A percentile compares a stretch with the other conserved stretches of the same genome.
These are phyloP conservation scores for Ceratosolen solmsi DNA, from an alignment of 1,140 invertebrate species.

Conservation along the genomic window DNA sequence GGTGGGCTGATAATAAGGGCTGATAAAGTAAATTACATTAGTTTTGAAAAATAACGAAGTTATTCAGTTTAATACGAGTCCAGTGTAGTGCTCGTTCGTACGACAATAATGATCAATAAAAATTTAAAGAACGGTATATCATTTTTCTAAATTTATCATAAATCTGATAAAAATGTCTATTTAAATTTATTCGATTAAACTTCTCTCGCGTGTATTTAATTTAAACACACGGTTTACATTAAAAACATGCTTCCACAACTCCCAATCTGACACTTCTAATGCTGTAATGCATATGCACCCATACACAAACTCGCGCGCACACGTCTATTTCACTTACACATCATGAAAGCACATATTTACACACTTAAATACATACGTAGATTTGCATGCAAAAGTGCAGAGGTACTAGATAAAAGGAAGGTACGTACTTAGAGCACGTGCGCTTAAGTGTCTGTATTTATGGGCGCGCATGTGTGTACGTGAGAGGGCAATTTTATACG, in stretches of 20 bases:
- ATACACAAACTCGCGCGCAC: not conserved
- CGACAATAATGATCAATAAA: no score
- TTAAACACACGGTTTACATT: not conserved
- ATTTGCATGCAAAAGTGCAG: conserved; percentile 29
- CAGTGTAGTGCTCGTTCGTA: no score
- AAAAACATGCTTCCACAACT: not conserved
- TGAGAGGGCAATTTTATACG: conserved; percentile 8
- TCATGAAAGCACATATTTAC: not conserved
- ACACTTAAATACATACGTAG: not conserved
- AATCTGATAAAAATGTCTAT: no score
- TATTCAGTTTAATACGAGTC: no score
- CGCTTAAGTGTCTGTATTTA: conserved; percentile 10
- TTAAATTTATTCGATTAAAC: no score
- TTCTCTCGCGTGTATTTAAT: not conserved
- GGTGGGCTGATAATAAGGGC: no score
- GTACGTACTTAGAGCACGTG: conserved; percentile 15
- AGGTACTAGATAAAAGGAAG: conserved; percentile 11
- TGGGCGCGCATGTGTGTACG: not conserved
- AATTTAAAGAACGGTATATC: no score
- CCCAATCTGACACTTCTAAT: conserved; percentile 14
- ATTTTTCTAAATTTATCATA: no score
- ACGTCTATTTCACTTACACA: not conserved
- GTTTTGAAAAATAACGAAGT: no score
- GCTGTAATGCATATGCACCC: not conserved
- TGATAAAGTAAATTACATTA: no score